Evolutionary conservation across 1,140 invertebrate genomes (phyloP), one percentile per base, ranked within the genome.

Genomic region (Drosophila kepulauana): DNA sequence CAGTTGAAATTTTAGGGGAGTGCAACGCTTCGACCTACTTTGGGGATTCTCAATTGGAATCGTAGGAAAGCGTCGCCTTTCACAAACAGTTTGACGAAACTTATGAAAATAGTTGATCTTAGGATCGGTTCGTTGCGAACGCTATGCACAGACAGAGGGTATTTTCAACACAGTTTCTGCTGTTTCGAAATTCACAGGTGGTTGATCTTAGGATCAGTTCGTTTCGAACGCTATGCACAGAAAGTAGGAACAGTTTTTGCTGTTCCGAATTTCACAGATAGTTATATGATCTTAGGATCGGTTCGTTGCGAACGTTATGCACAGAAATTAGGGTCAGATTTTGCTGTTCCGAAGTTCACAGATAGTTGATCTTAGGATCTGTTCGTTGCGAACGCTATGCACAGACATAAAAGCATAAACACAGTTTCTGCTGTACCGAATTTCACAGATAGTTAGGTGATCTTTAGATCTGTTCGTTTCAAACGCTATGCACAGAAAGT

Each of bases 81-180:
- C 84, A 87, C 84, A 87, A 84, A 87, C 64, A 81, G 66, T 87
- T 87, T 87, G 84, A 87, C 84, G 84, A 87, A 88, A 80, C 80
- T 88, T 78, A 87, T 2, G 20, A 45, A 48, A 11, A 30, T 11
- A 49, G 28, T 68, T 70, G 56, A 51, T 51, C 67, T 71, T 45
- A 61, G 15, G 51, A 68, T 78, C 76, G 68, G 8, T 7, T 49
- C 72, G 72, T 70, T 71, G 20, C 25, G n/a, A 70, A 69, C 66
- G 58, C 1, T 48, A 58, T 49, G 33, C 66, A 61, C 41, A 43
- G 41, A 43, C 41, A 13, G 3, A n/a, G 5, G 11, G 11, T 11
- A n/a, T 43, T 3, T 35, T 35, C 33, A 8, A 30, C 5, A 79
- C 78, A 79, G 74, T 79, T 56, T 46, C 45, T 63, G 74, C 59